phyloP scores from a whole-genome alignment of 2,797 vertebrate species.

The Crax fasciolata region DNA sequence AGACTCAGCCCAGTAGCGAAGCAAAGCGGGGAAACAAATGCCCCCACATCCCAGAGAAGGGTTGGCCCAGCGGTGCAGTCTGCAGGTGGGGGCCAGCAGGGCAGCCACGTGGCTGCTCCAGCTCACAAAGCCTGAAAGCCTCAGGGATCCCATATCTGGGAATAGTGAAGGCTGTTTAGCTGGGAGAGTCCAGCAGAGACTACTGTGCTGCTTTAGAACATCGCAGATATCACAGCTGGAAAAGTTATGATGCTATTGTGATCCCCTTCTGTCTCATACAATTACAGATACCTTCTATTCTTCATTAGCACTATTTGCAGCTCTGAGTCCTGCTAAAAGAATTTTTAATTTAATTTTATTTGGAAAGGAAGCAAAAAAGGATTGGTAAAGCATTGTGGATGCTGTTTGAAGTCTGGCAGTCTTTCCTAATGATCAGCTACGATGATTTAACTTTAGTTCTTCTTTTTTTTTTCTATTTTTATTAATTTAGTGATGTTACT shows the following conservation, averaged over 20 bases:
- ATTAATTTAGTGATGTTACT: neutral
- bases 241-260: neutral
- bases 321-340: neutral
- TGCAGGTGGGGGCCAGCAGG: neutral
- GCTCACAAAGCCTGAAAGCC: neutral
- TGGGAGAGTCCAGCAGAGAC: neutral
- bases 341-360: neutral
- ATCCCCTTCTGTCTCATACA: neutral
- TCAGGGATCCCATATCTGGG: neutral
- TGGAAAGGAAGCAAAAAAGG: neutral
- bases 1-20: neutral
- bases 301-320: neutral
- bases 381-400: neutral
- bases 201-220: neutral
- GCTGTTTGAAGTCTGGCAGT: neutral
- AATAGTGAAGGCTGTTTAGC: neutral
- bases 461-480: neutral
- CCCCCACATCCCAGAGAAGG: neutral
- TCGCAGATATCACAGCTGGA: neutral
- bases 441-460: neutral
- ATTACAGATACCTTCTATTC: neutral
- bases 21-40: neutral
- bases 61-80: neutral
- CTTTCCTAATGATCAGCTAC: neutral
- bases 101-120: neutral